These are phyloP conservation scores for Aurelia sp. DNA, from an alignment of 30 jellyfish, hydroid and myxozoan species.

Conservation along the genomic window DNA sequence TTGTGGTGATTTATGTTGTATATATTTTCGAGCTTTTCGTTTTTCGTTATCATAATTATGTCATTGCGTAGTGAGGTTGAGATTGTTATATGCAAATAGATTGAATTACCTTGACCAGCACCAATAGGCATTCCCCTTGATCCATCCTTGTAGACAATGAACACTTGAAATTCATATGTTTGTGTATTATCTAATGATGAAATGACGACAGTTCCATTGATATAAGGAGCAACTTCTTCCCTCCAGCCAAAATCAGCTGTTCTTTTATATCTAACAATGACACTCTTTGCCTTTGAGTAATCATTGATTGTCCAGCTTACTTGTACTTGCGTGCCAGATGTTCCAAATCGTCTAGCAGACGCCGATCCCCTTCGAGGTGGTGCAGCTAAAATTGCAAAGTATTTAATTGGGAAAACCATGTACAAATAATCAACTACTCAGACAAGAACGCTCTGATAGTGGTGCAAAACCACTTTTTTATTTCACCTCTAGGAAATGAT, in stretches of 20 bases:
- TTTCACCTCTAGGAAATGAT: too few species aligned
- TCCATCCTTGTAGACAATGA: slow-evolving; percentile 72
- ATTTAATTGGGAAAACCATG: too few species aligned
- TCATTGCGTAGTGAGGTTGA: too few species aligned
- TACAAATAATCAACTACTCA: too few species aligned
- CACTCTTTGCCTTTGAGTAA: slow-evolving; percentile 38
- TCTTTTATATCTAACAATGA: slow-evolving; percentile 63
- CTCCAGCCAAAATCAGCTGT: slow-evolving; percentile 67
- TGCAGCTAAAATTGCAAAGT: slow-evolving; percentile 1
- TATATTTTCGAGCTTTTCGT: too few species aligned
- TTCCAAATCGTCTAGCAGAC: slow-evolving; percentile 52
- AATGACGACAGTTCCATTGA: slow-evolving; percentile 56
- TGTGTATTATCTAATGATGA: slow-evolving; percentile 53
- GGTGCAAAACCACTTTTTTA: too few species aligned
- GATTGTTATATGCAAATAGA: too few species aligned
- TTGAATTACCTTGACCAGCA: slow-evolving; percentile 76
- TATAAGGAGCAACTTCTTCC: slow-evolving; percentile 8
- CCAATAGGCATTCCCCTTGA: slow-evolving; percentile 81
- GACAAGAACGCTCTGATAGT: too few species aligned
- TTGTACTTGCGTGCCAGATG: slow-evolving; percentile 63
- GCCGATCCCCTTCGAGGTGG: slow-evolving; percentile 62
- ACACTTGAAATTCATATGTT: slow-evolving; percentile 79
- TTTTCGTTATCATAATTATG: too few species aligned
- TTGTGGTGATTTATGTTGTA: too few species aligned
- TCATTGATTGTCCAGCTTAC: slow-evolving; percentile 67